phyloP scores from a whole-genome alignment of 1,140 invertebrate genomes.

The Micrasema longulum region DNA sequence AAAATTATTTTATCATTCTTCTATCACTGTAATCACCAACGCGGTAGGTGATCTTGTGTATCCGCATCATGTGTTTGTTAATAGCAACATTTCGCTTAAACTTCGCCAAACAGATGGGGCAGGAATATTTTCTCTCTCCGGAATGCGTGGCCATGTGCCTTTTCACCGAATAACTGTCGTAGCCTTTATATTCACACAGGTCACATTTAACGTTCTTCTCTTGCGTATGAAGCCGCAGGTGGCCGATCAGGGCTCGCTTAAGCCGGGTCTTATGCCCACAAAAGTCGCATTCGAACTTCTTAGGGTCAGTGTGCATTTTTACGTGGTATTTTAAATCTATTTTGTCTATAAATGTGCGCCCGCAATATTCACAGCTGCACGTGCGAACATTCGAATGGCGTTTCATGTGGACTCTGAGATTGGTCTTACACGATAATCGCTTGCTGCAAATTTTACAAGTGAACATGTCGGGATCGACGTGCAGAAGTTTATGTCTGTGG shows the following conservation, averaged over 20 bases:
- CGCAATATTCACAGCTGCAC: slow-evolving; percentile 66
- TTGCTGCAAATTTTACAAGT: slow-evolving; percentile 61
- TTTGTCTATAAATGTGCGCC: slow-evolving; percentile 57
- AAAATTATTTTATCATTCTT: too few species aligned
- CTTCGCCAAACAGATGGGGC: slow-evolving; percentile 57
- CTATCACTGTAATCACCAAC: slow-evolving; percentile 57
- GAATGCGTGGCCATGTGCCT: slow-evolving; percentile 16
- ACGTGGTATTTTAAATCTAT: not conserved
- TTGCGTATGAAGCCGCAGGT: slow-evolving; percentile 64
- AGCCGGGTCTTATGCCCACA: slow-evolving; percentile 65
- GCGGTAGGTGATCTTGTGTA: slow-evolving; percentile 61
- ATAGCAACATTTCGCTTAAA: slow-evolving; percentile 64
- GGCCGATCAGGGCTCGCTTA: slow-evolving; percentile 64
- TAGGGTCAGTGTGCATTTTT: slow-evolving; percentile 30
- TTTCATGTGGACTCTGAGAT: slow-evolving; percentile 60
- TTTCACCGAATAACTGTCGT: not conserved
- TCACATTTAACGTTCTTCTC: slow-evolving; percentile 62
- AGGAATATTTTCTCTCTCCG: slow-evolving; percentile 21
- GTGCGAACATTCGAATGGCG: slow-evolving; percentile 64
- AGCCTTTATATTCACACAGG: slow-evolving; percentile 53
- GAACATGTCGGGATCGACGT: slow-evolving; percentile 58
- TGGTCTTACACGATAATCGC: slow-evolving; percentile 58
- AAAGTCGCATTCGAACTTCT: slow-evolving; percentile 62
- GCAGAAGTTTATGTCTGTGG: slow-evolving; percentile 62
- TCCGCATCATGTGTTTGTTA: slow-evolving; percentile 64